A percentile compares a stretch with the other conserved stretches of the same genome.
Evolutionary conservation across 2,888 invertebrate genomes (phyloP).

Genomic region (Eulithis prunata): DNA sequence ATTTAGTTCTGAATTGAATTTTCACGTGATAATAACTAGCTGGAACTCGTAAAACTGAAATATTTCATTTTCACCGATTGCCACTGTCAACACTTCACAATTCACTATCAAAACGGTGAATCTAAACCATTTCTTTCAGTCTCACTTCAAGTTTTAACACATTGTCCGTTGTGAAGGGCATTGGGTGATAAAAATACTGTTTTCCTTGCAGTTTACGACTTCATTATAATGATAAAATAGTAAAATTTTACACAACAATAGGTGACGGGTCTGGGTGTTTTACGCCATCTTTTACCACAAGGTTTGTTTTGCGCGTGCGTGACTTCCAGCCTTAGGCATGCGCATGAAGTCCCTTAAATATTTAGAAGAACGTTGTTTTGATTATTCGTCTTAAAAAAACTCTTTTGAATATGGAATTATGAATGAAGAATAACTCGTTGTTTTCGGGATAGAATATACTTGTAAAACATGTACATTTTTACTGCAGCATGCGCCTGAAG

Average conservation of each 20-base stretch:
- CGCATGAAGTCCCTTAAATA: constrained; percentile 19
- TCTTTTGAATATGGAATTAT: constrained; percentile 18
- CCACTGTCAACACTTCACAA: constrained; percentile 56
- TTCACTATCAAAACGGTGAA: constrained; percentile 20
- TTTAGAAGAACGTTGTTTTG: constrained; percentile 23
- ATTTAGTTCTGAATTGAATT: neutral
- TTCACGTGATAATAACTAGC: neutral
- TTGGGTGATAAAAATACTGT: constrained; percentile 14
- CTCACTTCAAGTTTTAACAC: constrained; percentile 11
- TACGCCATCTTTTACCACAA: constrained; percentile 56
- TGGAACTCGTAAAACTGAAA: constrained; percentile 23
- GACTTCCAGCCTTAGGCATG: constrained; percentile 27
- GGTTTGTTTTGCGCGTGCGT: constrained; percentile 52
- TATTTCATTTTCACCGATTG: constrained; percentile 54
- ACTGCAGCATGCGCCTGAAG: too few relatives aligned
- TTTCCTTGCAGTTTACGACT: constrained; percentile 24
- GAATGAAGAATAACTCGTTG: constrained; percentile 16
- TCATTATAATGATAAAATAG: constrained; percentile 40
- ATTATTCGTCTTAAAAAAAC: constrained; percentile 12
- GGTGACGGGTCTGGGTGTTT: constrained; percentile 44
- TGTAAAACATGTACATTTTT: neutral
- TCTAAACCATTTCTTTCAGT: constrained; percentile 1
- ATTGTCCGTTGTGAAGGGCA: constrained; percentile 10
- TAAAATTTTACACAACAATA: constrained; percentile 53
- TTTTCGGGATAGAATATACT: constrained; percentile 5